Conservation (phyloP, 2,113 vertebrate species). For the Sturnus vulgaris region DNA sequence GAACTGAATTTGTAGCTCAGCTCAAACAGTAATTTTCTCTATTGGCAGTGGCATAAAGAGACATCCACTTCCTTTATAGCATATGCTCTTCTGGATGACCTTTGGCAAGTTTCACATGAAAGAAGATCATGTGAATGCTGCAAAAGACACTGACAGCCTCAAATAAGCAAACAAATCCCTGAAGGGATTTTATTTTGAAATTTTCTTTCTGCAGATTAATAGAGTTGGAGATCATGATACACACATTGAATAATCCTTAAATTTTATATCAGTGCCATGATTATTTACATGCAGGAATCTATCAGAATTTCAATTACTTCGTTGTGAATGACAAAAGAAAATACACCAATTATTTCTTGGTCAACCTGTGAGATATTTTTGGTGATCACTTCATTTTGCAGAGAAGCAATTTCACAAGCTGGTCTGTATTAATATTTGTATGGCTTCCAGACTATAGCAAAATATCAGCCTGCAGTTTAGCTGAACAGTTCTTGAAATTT, state of each 20-base stretch:
- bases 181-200: not conserved
- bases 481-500: not conserved
- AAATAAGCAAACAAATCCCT: not conserved
- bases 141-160: not conserved
- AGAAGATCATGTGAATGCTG: not conserved
- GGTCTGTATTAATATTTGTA: not conserved
- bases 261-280: not conserved
- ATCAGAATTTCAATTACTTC: not conserved
- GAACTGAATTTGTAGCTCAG: conserved; percentile 28
- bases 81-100: not conserved
- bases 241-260: not conserved
- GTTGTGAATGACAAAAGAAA: not conserved
- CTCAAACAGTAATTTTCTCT: conserved; percentile 11
- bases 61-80: not conserved
- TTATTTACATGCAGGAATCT: not conserved
- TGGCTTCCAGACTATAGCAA: not conserved
- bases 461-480: not conserved
- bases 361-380: not conserved
- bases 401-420: not conserved
- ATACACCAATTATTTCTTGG: not conserved
- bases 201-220: not conserved
- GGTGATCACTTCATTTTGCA: not conserved
- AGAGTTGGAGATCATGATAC: not conserved
- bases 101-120: not conserved
- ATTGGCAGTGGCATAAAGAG: not conserved